These are phyloP conservation scores for Podargus strigoides DNA, from an alignment of 2,797 vertebrate genomes.

Conservation along the genomic window DNA sequence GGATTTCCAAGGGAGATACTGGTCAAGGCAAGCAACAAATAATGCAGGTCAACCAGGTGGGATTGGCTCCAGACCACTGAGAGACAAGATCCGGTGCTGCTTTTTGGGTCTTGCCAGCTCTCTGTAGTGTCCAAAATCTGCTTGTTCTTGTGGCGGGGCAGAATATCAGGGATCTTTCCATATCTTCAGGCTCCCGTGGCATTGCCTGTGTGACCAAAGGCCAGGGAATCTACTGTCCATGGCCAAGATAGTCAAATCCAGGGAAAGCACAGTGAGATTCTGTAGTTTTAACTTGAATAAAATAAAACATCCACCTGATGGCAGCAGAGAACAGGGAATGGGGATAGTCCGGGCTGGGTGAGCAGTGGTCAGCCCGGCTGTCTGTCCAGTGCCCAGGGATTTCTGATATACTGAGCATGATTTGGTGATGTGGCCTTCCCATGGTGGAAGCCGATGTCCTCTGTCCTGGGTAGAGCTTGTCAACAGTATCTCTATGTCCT, in stretches of 20 bases:
- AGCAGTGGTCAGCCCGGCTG: fast-evolving
- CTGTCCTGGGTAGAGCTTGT: neutral
- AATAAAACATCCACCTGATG: constrained; percentile 43
- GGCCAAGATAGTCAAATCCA: neutral
- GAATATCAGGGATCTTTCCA: fast-evolving
- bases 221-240: fast-evolving
- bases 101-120: neutral
- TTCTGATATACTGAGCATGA: fast-evolving
- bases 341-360: no score
- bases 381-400: fast-evolving
- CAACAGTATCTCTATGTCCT: neutral
- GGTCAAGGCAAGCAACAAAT: neutral
- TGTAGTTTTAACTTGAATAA: neutral
- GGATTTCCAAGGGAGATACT: neutral
- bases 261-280: fast-evolving
- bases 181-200: fast-evolving
- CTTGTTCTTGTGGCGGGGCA: fast-evolving
- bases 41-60: neutral
- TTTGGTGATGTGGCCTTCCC: neutral
- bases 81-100: neutral
- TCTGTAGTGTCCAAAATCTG: neutral
- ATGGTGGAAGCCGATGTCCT: fast-evolving
- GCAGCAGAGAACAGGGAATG: constrained; percentile 54
- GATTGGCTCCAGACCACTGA: neutral
- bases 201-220: neutral